Percentiles rank a stretch among this genome's conserved stretches.
These are phyloP conservation scores for Drosophila infuscata DNA, from an alignment of 2,888 invertebrate species.

Conservation along the genomic window DNA sequence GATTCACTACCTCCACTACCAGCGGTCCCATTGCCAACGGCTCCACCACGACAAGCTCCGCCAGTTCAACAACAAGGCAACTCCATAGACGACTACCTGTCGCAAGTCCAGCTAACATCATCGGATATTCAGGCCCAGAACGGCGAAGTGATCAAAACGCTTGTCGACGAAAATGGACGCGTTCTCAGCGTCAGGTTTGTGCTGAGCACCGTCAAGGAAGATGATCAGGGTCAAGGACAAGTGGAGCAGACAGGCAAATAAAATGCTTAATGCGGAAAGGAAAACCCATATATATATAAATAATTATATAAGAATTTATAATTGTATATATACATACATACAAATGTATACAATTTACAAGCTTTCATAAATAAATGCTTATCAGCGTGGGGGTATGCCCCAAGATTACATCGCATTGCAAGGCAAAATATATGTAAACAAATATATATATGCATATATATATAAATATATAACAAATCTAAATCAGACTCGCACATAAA, in stretches of 20 bases:
- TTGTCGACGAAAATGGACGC: conserved; percentile 74
- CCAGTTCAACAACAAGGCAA: conserved; percentile 7
- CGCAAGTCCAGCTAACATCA: conserved; percentile 59
- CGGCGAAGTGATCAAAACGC: conserved; percentile 65
- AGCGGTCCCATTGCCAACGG: not conserved
- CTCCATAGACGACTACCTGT: conserved; percentile 63
- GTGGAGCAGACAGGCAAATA: conserved; percentile 29
- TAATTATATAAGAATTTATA: not conserved
- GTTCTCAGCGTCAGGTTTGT: conserved; percentile 71
- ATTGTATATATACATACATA: not conserved
- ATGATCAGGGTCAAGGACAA: conserved; percentile 1
- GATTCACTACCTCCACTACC: not conserved
- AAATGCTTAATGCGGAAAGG: not conserved
- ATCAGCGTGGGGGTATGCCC: conserved; percentile 46
- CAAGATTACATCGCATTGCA: conserved; percentile 2
- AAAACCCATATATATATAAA: not conserved
- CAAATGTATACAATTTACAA: not conserved
- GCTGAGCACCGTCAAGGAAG: conserved; percentile 58
- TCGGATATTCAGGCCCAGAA: conserved; percentile 59
- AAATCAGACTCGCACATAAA: not conserved
- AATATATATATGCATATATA: not conserved
- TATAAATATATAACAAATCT: not conserved
- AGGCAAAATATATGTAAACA: not conserved
- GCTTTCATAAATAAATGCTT: conserved; percentile 31
- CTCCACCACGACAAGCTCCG: not conserved